Percentiles rank a stretch among this genome's conserved stretches.
Evolutionary conservation across 2,113 vertebrate genomes (phyloP).

Genomic region (Hipposideros armiger): DNA sequence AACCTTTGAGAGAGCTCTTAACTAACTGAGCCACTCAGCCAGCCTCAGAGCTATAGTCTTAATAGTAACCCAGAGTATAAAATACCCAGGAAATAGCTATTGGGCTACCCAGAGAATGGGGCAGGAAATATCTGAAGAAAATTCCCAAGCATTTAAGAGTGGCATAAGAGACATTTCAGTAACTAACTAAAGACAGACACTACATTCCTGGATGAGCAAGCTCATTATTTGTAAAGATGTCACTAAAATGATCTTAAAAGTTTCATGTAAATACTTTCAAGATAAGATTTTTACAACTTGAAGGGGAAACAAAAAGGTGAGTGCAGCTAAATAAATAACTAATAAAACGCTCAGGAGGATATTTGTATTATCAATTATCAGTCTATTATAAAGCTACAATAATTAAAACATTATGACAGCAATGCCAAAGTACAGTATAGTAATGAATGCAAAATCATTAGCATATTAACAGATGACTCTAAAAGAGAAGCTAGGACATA

Average conservation of each 20-base stretch:
- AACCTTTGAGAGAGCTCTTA: too few relatives aligned
- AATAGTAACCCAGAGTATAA: background rate
- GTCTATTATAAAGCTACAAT: slow-evolving; percentile 28
- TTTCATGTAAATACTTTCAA: background rate
- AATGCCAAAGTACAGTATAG: background rate
- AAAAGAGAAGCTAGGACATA: slow-evolving; percentile 41
- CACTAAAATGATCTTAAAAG: background rate
- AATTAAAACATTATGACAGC: background rate
- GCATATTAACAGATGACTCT: slow-evolving; percentile 55
- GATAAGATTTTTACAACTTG: slow-evolving; percentile 48
- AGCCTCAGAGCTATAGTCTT: background rate
- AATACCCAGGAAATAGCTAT: background rate
- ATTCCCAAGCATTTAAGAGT: slow-evolving; percentile 12
- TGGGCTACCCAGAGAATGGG: background rate
- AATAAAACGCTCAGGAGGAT: background rate
- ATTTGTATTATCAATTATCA: background rate
- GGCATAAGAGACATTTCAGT: background rate
- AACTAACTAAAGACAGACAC: background rate
- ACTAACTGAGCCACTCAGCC: too few relatives aligned
- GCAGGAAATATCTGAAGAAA: slow-evolving; percentile 19
- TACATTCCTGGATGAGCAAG: background rate
- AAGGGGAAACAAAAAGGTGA: slow-evolving; percentile 10
- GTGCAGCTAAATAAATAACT: background rate
- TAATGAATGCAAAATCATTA: slow-evolving; percentile 5
- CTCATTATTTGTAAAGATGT: background rate